Conservation (phyloP, 2,113 vertebrate genomes). For the Vidua macroura region DNA sequence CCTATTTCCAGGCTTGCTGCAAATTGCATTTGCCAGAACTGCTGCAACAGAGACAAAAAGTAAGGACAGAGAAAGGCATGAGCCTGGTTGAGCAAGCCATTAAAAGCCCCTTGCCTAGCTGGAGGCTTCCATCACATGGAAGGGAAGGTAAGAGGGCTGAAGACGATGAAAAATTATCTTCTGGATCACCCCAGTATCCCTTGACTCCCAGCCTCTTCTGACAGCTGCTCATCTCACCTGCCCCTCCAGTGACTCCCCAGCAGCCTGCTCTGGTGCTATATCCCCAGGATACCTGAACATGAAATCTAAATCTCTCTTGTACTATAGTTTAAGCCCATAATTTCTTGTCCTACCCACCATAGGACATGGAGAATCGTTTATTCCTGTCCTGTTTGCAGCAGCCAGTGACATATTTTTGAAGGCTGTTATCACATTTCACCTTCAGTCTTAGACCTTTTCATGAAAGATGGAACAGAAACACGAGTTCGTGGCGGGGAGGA, state of each 20-base stretch:
- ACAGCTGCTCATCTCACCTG: neutral
- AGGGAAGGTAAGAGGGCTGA: neutral
- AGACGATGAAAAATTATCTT: slow-evolving; percentile 15
- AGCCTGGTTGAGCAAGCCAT: neutral
- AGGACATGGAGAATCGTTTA: slow-evolving; percentile 16
- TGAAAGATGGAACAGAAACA: slow-evolving; percentile 53
- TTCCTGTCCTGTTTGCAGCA: slow-evolving; percentile 45
- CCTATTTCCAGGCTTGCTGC: neutral
- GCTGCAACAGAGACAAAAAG: neutral
- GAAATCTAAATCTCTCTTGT: neutral
- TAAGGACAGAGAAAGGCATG: neutral
- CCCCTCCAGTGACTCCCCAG: neutral
- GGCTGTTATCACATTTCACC: slow-evolving; percentile 65
- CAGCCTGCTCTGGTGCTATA: neutral
- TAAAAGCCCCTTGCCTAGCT: neutral
- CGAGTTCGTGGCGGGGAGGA: neutral
- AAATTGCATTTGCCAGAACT: neutral
- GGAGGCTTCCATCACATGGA: neutral
- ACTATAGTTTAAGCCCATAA: neutral
- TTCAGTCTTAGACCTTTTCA: slow-evolving; percentile 58
- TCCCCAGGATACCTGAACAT: neutral
- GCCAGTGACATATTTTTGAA: slow-evolving; percentile 52
- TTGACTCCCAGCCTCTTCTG: neutral
- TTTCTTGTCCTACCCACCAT: neutral
- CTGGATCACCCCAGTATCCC: neutral